These are phyloP conservation scores for Mixornis gularis DNA, from an alignment of 2,113 vertebrate genomes.

Conservation along the genomic window DNA sequence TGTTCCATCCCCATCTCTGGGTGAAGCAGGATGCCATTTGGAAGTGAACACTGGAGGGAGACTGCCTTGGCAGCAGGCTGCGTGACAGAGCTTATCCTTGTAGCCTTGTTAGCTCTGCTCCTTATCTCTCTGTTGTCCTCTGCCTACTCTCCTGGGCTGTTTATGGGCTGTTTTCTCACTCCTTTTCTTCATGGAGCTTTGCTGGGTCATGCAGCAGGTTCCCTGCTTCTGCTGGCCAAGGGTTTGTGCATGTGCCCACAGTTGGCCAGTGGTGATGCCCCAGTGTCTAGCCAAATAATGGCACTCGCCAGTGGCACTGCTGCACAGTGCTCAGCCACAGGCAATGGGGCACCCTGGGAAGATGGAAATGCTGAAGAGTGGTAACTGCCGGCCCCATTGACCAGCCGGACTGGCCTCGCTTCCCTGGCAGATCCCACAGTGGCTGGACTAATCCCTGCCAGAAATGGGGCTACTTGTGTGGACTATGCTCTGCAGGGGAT, in stretches of 20 bases:
- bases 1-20: accelerated
- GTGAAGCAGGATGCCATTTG: neutral
- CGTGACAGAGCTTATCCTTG: neutral
- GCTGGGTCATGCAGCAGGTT: neutral
- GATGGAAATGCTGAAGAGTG: neutral
- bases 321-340: neutral
- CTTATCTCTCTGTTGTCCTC: neutral
- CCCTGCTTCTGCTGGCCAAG: neutral
- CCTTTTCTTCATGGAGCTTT: neutral
- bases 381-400: neutral
- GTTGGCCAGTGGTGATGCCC: neutral
- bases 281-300: neutral
- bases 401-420: neutral
- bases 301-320: accelerated
- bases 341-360: neutral
- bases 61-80: neutral
- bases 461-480: neutral
- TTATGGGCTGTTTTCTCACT: neutral
- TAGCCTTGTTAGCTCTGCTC: neutral
- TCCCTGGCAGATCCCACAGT: neutral
- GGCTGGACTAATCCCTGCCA: neutral
- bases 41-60: neutral
- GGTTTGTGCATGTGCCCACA: neutral
- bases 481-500: accelerated
- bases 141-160: neutral